Evolutionary conservation across 2,888 invertebrate genomes (phyloP).

Genomic region (Drosophila siamana): DNA sequence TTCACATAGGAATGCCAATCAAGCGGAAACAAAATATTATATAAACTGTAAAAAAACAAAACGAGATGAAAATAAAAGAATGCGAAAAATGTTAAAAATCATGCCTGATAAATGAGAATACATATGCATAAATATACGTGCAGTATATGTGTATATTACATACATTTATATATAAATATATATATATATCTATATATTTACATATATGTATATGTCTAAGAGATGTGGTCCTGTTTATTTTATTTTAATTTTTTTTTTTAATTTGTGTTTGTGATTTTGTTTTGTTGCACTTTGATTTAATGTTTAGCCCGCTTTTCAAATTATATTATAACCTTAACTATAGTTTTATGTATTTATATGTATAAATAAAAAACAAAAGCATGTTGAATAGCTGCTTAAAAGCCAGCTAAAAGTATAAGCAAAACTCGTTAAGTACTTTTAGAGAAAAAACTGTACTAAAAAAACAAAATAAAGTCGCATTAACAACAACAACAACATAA

Average conservation of each 20-base stretch:
- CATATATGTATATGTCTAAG: conserved; percentile 34
- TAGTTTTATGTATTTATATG: conserved; percentile 78
- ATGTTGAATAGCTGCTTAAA: conserved; percentile 72
- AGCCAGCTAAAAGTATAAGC: conserved; percentile 72
- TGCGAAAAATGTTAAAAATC: conserved; percentile 57
- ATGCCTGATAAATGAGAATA: conserved; percentile 56
- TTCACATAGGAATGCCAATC: conserved; percentile 74
- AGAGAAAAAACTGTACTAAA: conserved; percentile 73
- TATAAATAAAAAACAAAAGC: conserved; percentile 53
- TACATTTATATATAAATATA: conserved; percentile 22
- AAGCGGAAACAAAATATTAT: conserved; percentile 39
- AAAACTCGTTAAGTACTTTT: conserved; percentile 78
- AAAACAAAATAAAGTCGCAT: conserved; percentile 65
- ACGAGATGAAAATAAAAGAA: conserved; percentile 39
- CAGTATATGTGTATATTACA: conserved; percentile 20
- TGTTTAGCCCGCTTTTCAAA: conserved; percentile 68
- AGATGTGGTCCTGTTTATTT: conserved; percentile 38
- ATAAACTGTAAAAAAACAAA: conserved; percentile 41
- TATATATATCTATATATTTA: conserved; percentile 26
- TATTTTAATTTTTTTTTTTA: conserved; percentile 26
- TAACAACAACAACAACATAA: conserved; percentile 47
- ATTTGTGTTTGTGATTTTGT: conserved; percentile 45
- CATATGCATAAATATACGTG: conserved; percentile 18
- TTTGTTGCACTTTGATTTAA: conserved; percentile 68
- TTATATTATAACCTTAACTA: conserved; percentile 63